Conservation (phyloP, 2,888 invertebrate genomes). For the Rutpela maculata region DNA sequence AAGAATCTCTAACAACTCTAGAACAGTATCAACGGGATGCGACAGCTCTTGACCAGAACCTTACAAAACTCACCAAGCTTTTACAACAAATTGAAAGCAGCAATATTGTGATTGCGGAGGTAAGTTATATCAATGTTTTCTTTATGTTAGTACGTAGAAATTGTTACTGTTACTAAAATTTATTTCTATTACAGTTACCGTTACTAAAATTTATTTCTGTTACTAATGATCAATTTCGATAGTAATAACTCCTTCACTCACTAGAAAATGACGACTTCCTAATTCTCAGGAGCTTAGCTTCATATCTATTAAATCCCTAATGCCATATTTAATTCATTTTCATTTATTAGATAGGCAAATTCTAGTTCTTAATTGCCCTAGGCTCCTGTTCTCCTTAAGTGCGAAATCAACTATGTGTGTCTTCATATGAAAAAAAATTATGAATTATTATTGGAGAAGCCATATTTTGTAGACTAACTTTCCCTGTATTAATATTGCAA, state of each 20-base stretch:
- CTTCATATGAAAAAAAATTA: too few relatives aligned
- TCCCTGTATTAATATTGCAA: too few relatives aligned
- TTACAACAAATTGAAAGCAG: constrained; percentile 76
- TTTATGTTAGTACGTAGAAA: background rate
- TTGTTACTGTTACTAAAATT: background rate
- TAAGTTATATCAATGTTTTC: constrained; percentile 42
- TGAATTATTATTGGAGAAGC: too few relatives aligned
- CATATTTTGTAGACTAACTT: too few relatives aligned
- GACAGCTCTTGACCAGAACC: constrained; percentile 81
- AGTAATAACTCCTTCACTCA: background rate
- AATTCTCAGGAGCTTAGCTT: too few relatives aligned
- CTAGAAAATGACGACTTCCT: background rate
- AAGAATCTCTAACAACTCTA: constrained; percentile 80
- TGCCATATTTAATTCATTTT: too few relatives aligned
- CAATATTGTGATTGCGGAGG: constrained; percentile 59
- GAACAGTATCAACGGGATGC: constrained; percentile 81
- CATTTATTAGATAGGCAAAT: too few relatives aligned
- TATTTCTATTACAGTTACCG: constrained; percentile 2
- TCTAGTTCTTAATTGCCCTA: too few relatives aligned
- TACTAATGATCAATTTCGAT: background rate
- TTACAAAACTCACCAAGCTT: constrained; percentile 81
- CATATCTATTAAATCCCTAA: background rate
- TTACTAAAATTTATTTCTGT: constrained; percentile 11
- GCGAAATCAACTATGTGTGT: too few relatives aligned
- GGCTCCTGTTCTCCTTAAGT: too few relatives aligned